A percentile compares a stretch with the other conserved stretches of the same genome.
phyloP scores from a whole-genome alignment of 2,888 invertebrate species.

The Galerucella pusilla region DNA sequence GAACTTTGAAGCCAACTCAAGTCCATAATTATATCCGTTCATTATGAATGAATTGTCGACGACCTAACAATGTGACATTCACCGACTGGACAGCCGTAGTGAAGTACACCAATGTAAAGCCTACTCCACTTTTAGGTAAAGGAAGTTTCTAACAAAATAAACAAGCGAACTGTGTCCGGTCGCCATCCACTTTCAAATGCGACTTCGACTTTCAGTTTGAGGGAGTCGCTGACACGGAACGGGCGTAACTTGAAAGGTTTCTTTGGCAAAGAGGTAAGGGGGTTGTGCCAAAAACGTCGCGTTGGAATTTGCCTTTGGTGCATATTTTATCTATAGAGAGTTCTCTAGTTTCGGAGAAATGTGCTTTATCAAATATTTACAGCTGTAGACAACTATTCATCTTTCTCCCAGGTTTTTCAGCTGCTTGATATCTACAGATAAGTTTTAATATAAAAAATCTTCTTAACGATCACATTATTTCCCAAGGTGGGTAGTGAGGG shows the following conservation, averaged over 20 bases:
- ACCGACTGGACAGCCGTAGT: slow-evolving; percentile 10
- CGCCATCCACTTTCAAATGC: slow-evolving; percentile 27
- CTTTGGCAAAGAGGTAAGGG: slow-evolving; percentile 14
- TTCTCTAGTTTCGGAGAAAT: background rate
- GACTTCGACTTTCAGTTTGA: slow-evolving; percentile 23
- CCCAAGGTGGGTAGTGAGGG: too few species aligned
- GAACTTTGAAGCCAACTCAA: background rate
- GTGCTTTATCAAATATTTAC: background rate
- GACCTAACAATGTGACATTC: background rate
- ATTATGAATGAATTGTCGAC: background rate
- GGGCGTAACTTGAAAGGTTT: slow-evolving; percentile 33
- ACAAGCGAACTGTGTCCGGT: slow-evolving; percentile 30
- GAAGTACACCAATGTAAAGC: slow-evolving; percentile 3
- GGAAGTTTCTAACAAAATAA: slow-evolving; percentile 35
- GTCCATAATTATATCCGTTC: background rate
- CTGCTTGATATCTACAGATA: too few species aligned
- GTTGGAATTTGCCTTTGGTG: background rate
- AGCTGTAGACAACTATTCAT: background rate
- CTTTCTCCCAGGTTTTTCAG: too few species aligned
- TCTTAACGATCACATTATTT: too few species aligned
- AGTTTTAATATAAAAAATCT: too few species aligned
- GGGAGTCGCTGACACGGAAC: slow-evolving; percentile 33
- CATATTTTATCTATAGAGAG: background rate
- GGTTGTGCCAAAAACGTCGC: slow-evolving; percentile 21
- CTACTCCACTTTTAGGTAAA: slow-evolving; percentile 19